Base-by-base conservation (phyloP, 2,797 vertebrate species). In the Catharus ustulatus region DNA sequence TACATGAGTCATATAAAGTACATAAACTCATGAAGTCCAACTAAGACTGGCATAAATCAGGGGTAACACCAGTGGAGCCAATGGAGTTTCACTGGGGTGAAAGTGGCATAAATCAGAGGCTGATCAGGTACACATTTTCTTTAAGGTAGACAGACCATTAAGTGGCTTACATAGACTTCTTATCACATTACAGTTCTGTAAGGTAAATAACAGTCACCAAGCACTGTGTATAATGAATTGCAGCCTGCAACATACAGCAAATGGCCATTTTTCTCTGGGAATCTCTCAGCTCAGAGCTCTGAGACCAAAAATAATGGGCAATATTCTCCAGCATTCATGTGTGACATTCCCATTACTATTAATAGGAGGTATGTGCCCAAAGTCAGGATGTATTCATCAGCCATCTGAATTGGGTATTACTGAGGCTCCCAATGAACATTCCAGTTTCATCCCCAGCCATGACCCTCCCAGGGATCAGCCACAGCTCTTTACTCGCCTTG, bases 231-330 rank as follows among this genome's bases (percentile, higher is more conserved):
- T 94, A 94, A 96, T 94, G 95, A 96, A 96, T 95, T 91, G 91
- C 83, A 95, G 92, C 66, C 85, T 84, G 80, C 58, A 80, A 87
- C 72, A 51, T 71, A 76, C 83, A 97, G 90, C 86, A 95, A 96
- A 95, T 82, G 93, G 87, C 89, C 94, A 94, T 97, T 97, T 97
- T 96, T 96, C 91, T 96, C 87, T 42, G 61, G 42, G 87, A 95
- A 96, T 94, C 85, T 91, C 69, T 88, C 95, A 67, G 79, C 94
- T 93, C 73, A 88, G 85, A 93, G 94, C 87, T 86, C 87, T 90
- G 89, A 87, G 89, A 95, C 91, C 95, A 96, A 96, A 96, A 97
- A 94, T 97, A 96, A 97, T 94, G 95, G 94, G 91, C 94, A 96
- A 96, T 96, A 95, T 95, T 95, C 95, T 93, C 80, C 67, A 93